Conservation (phyloP, 2,797 vertebrate species). For the Sorex maritimensis region DNA sequence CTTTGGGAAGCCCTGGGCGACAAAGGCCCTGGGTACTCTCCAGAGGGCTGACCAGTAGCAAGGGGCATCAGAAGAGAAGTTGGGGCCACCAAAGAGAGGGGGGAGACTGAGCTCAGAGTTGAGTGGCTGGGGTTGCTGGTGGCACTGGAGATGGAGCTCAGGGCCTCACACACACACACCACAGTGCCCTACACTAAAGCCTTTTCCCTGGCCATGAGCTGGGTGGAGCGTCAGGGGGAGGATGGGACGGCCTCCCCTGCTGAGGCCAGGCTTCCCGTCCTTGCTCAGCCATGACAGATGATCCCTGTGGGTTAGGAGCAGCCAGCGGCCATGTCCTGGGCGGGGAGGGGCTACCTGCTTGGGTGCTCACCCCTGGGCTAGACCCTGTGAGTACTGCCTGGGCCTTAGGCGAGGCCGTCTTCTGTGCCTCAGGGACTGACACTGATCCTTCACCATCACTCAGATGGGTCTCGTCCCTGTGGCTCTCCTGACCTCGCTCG, state of each 20-base stretch:
- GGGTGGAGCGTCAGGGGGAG: too few relatives aligned
- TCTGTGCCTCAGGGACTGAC: background rate
- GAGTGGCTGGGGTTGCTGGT: background rate
- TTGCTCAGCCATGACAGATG: background rate
- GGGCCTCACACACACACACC: too few relatives aligned
- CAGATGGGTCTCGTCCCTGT: background rate
- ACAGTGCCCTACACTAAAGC: background rate
- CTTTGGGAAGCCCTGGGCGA: background rate
- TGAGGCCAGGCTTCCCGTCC: background rate
- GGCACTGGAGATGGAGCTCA: too few relatives aligned
- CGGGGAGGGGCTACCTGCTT: background rate
- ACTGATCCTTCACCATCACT: background rate
- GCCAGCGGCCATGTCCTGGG: background rate
- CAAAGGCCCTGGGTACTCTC: background rate
- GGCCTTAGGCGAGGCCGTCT: background rate
- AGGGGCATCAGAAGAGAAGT: background rate
- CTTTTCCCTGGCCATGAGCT: too few relatives aligned
- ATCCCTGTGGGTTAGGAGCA: background rate
- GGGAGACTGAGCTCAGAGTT: background rate
- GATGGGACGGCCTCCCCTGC: background rate
- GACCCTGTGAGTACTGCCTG: background rate
- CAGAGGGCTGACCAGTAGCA: background rate
- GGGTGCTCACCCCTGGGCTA: background rate
- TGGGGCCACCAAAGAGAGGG: background rate
- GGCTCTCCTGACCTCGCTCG: constrained; percentile 1